Percentiles rank a stretch among this genome's conserved stretches.
These are phyloP conservation scores for Manis crassicaudata DNA, from an alignment of 2,797 vertebrate genomes.

Conservation along the genomic window DNA sequence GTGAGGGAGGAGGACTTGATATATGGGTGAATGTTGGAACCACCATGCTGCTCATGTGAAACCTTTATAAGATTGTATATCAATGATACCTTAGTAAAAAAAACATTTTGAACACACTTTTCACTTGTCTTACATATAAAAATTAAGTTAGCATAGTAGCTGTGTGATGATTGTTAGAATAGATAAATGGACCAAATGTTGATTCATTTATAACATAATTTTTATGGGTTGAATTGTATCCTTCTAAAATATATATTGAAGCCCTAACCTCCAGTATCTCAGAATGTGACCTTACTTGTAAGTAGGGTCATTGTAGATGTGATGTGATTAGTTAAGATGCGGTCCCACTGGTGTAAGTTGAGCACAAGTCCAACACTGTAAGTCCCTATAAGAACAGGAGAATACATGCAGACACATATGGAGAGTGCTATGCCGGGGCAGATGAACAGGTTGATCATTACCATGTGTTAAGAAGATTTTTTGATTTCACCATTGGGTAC, in stretches of 20 bases:
- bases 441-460: neutral
- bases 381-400: neutral
- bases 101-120: neutral
- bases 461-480: neutral
- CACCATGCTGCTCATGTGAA: no score
- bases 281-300: neutral
- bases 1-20: no score
- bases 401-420: neutral
- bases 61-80: no score
- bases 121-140: neutral
- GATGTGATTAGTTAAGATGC: neutral
- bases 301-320: neutral
- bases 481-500: neutral
- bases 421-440: neutral
- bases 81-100: no score
- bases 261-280: neutral
- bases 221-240: neutral
- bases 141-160: neutral
- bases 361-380: neutral
- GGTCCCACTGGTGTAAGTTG: neutral
- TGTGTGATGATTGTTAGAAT: neutral
- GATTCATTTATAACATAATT: neutral
- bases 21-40: no score
- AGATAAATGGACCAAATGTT: neutral
- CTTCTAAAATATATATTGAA: neutral